phyloP scores from a whole-genome alignment of 64 coral and sea anemone species.

The Porites australiensis region DNA sequence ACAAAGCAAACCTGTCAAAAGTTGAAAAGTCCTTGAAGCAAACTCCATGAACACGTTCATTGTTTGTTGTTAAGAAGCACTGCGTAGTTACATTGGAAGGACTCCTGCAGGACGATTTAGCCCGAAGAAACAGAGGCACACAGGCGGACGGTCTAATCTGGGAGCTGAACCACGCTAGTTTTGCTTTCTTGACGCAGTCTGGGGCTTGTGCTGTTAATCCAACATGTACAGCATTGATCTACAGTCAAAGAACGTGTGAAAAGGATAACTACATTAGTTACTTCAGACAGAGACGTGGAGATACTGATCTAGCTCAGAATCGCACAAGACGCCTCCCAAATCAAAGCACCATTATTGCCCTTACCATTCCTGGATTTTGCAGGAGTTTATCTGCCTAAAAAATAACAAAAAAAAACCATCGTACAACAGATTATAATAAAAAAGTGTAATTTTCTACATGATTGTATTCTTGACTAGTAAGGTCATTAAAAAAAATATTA shows the following conservation, averaged over 20 bases:
- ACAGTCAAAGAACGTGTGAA: not conserved
- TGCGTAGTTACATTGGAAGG: not conserved
- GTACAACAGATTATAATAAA: no score
- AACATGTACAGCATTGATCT: slow-evolving; percentile 69
- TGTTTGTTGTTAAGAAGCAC: slow-evolving; percentile 4
- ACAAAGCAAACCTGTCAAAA: slow-evolving; percentile 20
- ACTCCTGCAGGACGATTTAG: not conserved
- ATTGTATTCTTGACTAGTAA: no score
- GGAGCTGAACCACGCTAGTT: slow-evolving; percentile 36
- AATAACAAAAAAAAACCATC: not conserved
- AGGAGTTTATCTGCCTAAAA: slow-evolving; percentile 55
- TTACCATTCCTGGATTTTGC: slow-evolving; percentile 62
- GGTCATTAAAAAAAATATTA: no score
- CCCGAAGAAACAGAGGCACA: slow-evolving; percentile 56
- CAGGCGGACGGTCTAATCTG: not conserved
- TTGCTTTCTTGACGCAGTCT: slow-evolving; percentile 41
- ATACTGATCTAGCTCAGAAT: not conserved
- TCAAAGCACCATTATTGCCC: not conserved
- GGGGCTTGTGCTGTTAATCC: slow-evolving; percentile 50
- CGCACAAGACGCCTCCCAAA: no score
- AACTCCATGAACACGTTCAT: slow-evolving; percentile 55
- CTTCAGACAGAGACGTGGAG: not conserved
- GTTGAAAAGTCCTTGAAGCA: slow-evolving; percentile 45
- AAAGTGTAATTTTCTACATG: no score
- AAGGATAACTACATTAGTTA: not conserved